Evolutionary conservation across 2,888 invertebrate genomes (phyloP), one percentile per base, ranked within the genome.

Genomic region (Chromoteleia sp.): DNA sequence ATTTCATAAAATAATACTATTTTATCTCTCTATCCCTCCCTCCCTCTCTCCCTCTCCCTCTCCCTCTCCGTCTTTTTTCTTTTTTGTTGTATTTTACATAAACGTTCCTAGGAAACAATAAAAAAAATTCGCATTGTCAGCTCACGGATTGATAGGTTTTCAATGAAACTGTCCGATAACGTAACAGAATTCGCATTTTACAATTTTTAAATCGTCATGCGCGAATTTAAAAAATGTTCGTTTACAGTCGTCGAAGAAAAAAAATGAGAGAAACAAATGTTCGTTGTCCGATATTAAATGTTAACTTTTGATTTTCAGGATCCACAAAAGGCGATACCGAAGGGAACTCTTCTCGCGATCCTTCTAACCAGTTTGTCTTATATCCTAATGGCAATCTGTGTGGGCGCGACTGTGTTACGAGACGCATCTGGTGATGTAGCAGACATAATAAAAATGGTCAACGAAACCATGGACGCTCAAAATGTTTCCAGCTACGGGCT

Each of bases 321-420:
- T 92, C 97, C 97, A 0, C 96, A 96, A 92, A 95, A 94, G 81
- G 95, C 97, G 0, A 97, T 97, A 85, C 97, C 97, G 0, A 98
- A 98, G 91, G 99, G 99, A 67, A 99, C 99, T 0, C 93, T 99
- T 1, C 91, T 97, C 19, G 98, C 99, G 0, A 98, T 99, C 84
- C 82, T 96, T 0, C 93, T 99, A 14, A 98, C 98, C 0, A 97
- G 98, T 0, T 73, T 94, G 0, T 96, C 98, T 17, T 99, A 99
- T 91, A 90, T 99, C 43, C 59, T 95, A 25, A 97, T 98, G 93
- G 97, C 97, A 0, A 86, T 97, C 56, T 93, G 97, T 84, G 94
- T 96, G 10, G 97, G 97, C 48, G 94, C 94, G 87, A 94, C 96
- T 0, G 95, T 97, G 25, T 92, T 95, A 41, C 93, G 98, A 10